Evolutionary conservation across 2,888 invertebrate species (phyloP), one percentile per base, ranked within the genome.

Genomic region (Julus scandinavius): DNA sequence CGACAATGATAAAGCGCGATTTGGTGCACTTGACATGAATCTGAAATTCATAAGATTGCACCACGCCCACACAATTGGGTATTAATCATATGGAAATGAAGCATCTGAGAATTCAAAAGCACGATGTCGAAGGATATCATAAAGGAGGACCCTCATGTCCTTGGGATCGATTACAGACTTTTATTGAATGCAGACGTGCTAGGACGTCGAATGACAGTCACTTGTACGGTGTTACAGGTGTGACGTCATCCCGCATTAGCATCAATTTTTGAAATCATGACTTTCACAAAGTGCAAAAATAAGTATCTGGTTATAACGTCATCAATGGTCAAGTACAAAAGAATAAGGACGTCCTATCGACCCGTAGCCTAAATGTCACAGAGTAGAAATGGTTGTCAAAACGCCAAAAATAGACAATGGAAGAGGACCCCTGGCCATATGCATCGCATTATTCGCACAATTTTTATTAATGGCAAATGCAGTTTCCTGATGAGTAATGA

Each of bases 401-500:
- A 72, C 20, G 72, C 72, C 72, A 72, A 72, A 72, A 72, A 72
- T 72, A 29, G 72, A 72, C 72, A 72, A 72, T 29, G 29, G 72
- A 20, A 72, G 1, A 72, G 72, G 72, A 20, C 72, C 72, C 72
- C 72, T 72, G 29, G 0, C 29, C 29, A 72, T n/a, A 72, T 20
- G n/a, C 29, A 63, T 63, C 2, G 63, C n/a, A 63, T 63, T 63
- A n/a, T 17, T 63, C 63, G 4, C 4, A 5, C 2, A 63, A 72
- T 29, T 72, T 72, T 72, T 72, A 29, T 72, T 29, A 72, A 72
- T 72, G n/a, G 63, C 63, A 29, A 4, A 72, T 9, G 29, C 29
- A 72, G 29, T 29, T 20, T 17, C 29, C 29, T n/a, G 4, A 29
- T 29, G 72, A 72, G 72, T 72, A 72, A 72, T 72, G 29, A 20